Base-by-base conservation (phyloP, 2,113 vertebrate species). In the Dicerorhinus sumatrensis region DNA sequence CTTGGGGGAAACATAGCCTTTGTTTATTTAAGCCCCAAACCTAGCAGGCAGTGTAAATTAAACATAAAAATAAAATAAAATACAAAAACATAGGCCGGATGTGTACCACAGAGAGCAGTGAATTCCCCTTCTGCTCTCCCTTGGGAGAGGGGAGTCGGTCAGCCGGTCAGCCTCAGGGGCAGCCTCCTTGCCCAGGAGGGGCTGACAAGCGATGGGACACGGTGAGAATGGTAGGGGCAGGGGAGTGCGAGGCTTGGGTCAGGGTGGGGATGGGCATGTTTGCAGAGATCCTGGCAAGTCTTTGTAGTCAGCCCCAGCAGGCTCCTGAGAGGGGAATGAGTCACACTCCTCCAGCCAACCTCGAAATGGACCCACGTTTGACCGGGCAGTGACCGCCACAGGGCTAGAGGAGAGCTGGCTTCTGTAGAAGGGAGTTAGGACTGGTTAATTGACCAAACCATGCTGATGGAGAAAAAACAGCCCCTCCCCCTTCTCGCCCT, bases 21-120 rank as follows among this genome's bases (percentile, higher is more conserved):
- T 96, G 97, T 97, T 97, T 96, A 97, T 96, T 96, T 97, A 98
- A 96, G 83, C 92, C 92, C 89, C 42, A 94, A 98, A 97, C 84
- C 92, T 95, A 97, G 73, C 87, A 89, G 58, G 76, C 91, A 94
- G 89, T 96, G 39, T 96, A 96, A 96, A 97, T 96, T 97, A 96
- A 97, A 93, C 56, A 93, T 69, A 89, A 95, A 96, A 96, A 79
- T 83, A 96, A 97, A 98, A 93, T 63, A 82, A 69, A 96, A 94
- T 56, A 92, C 62, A 77, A 69, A 97, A 97, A 89, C 58, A 79
- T 42, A 93, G 79, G 42, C 73, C 3, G 3, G 77, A 94, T 94
- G 65, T 3, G 1, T 82, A 70, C 86, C 51, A 69, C 85, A 89
- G 89, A 94, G n/a, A 96, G 67, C 60, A 94, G 80, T n/a, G 27